Conservation (phyloP, 92 coral and sea anemone species). For the Porites lobata region DNA sequence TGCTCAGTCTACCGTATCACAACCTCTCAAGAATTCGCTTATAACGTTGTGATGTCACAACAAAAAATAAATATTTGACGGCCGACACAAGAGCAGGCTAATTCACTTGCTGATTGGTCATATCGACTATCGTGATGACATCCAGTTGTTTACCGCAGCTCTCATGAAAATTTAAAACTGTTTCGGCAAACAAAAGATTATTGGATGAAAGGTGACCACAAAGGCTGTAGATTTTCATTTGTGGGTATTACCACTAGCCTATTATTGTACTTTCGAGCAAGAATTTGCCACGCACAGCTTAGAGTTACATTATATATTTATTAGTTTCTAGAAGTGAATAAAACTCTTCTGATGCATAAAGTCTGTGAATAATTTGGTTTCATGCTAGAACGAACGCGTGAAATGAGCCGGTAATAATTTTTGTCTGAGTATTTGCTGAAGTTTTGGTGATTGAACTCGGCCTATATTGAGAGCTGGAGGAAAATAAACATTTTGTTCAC, state of each 20-base stretch:
- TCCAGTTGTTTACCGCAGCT: conserved; percentile 23
- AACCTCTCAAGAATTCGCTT: neutral
- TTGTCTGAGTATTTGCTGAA: neutral
- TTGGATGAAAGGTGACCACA: conserved; percentile 17
- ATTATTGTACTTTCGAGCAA: neutral
- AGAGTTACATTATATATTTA: neutral
- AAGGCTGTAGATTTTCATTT: conserved; percentile 16
- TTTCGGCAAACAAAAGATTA: conserved; percentile 7
- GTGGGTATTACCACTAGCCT: neutral
- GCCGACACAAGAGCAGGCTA: conserved; percentile 47
- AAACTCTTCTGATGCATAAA: neutral
- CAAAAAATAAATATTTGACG: conserved; percentile 24
- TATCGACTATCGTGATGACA: conserved; percentile 1
- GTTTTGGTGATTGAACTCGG: neutral
- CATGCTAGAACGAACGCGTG: neutral
- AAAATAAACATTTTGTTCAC: neutral
- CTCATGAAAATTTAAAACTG: conserved; percentile 39
- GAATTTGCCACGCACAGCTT: neutral
- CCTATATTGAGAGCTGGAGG: neutral
- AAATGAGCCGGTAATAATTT: neutral
- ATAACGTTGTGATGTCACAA: conserved; percentile 37
- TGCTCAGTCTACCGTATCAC: conserved; percentile 27
- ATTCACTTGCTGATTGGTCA: conserved; percentile 35
- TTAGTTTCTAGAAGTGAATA: conserved; percentile 10
- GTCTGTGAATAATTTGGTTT: neutral